These are phyloP conservation scores for Phrynocephalus vlangalii DNA, from an alignment of 2,797 vertebrate genomes.

Conservation along the genomic window DNA sequence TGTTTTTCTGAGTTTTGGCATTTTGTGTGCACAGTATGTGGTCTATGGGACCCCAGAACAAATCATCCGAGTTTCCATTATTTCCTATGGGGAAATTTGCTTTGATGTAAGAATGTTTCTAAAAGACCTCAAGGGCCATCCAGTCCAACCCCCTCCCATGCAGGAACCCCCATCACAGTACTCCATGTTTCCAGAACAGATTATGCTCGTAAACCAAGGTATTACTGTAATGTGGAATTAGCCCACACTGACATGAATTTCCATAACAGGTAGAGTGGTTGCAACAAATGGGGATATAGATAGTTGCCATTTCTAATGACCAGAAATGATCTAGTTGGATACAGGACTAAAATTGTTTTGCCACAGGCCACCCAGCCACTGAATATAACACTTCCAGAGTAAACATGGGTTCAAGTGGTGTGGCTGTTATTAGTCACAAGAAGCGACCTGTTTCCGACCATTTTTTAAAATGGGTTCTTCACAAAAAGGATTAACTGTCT, in stretches of 20 bases:
- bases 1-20: too few species aligned
- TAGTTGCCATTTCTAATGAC: too few species aligned
- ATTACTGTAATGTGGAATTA: constrained; percentile 16
- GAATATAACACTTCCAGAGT: not conserved
- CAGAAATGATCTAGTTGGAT: not conserved
- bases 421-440: not conserved
- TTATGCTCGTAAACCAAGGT: too few species aligned
- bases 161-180: too few species aligned
- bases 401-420: not conserved
- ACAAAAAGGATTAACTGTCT: not conserved
- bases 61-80: too few species aligned
- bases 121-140: too few species aligned
- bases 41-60: too few species aligned
- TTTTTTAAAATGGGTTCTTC: not conserved
- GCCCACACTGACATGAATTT: constrained; percentile 12
- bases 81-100: too few species aligned
- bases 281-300: not conserved
- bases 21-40: too few species aligned
- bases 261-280: constrained; percentile 13
- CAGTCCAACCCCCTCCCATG: too few species aligned
- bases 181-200: too few species aligned
- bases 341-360: not conserved
- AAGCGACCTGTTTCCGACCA: not conserved
- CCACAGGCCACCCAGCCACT: not conserved
- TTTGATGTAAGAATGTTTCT: too few species aligned